Evolutionary conservation across 2,888 invertebrate species (phyloP), one percentile per base, ranked within the genome.

Genomic region (Odontothrips loti): DNA sequence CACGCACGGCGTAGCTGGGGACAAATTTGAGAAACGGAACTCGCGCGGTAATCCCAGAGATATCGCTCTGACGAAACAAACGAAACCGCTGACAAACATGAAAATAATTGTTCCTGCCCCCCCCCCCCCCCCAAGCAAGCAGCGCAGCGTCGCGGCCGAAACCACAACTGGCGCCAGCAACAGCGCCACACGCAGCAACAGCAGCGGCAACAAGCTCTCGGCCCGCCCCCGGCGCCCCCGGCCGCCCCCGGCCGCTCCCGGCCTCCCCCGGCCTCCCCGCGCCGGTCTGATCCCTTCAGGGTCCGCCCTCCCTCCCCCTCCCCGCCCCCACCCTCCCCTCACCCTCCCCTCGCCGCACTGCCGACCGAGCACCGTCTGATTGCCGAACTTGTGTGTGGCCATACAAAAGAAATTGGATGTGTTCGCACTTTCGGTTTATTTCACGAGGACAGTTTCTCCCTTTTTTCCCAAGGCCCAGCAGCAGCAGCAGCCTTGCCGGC

Each of bases 331-430:
- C 68, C 68, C 23, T 23, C 68, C 23, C 68, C 23, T 23, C 68
- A n/a, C 68, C 9, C 68, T 23, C 23, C 23, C 23, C 2, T 23
- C 23, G 8, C 11, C 68, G 6, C 68, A 23, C 23, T n/a, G 68
- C n/a, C 68, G 11, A 11, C 68, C 68, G 68, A 68, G 68, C 68
- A 23, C 68, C 68, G 68, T 23, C 68, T 68, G 68, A 68, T 68
- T 68, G 68, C 68, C 68, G 68, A 68, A 68, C 68, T 68, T 68
- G 68, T 68, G 68, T 68, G 68, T 68, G 68, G 68, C 68, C 68
- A 68, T 68, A 68, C 68, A 68, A 68, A 68, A 68, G 68, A 68
- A 68, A 68, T 68, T 68, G 68, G 68, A 68, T 68, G 68, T 68
- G 68, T 68, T 68, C 68, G 68, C 68, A 68, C 68, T 68, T 68